These are phyloP conservation scores for Caenorhabditis angaria DNA, from an alignment of 2,888 invertebrate genomes.

Conservation along the genomic window DNA sequence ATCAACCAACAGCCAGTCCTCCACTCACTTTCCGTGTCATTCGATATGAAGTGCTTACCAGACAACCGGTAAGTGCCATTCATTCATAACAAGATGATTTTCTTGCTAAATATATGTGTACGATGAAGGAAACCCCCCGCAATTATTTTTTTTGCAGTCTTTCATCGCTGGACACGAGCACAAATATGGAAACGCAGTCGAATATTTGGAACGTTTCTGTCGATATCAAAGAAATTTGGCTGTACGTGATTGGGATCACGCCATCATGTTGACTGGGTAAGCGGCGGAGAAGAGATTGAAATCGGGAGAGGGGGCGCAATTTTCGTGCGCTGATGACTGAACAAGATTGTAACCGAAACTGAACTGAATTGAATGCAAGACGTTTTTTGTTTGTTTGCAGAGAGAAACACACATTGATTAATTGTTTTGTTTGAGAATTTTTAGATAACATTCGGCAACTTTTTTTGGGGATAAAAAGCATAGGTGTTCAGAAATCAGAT, in stretches of 20 bases:
- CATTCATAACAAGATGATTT: not conserved
- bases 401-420: not conserved
- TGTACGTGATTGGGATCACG: constrained; percentile 72
- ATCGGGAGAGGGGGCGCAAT: constrained; percentile 12
- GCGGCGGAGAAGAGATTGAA: constrained; percentile 14
- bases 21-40: constrained; percentile 70
- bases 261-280: constrained; percentile 71
- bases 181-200: constrained; percentile 70
- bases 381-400: constrained; percentile 10
- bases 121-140: no score
- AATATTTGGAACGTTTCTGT: constrained; percentile 71
- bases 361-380: constrained; percentile 17
- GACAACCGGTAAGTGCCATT: constrained; percentile 64
- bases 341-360: constrained; percentile 13
- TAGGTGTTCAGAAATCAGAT: no score
- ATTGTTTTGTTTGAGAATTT: not conserved
- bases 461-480: not conserved
- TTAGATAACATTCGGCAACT: not conserved
- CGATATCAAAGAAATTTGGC: constrained; percentile 68
- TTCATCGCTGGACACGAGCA: constrained; percentile 68
- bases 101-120: no score
- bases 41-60: constrained; percentile 70
- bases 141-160: constrained; percentile 56
- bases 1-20: constrained; percentile 70
- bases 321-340: not conserved